Percentiles rank a stretch among this genome's conserved stretches.
Evolutionary conservation across 1,140 invertebrate species (phyloP).

Genomic region (Adoxophyes honmai): DNA sequence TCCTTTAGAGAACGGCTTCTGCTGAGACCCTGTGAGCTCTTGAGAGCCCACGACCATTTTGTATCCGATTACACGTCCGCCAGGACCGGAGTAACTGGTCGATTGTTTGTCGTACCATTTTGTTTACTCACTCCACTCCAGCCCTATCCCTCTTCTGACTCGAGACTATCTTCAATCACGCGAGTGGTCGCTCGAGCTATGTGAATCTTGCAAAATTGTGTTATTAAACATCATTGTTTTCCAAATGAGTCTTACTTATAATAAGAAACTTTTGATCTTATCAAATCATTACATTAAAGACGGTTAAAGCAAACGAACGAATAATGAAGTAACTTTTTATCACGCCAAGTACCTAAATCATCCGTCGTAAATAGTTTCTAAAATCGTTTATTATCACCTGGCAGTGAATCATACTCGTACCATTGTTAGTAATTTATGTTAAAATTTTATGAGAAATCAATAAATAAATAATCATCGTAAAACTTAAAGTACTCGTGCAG

Average conservation of each 20-base stretch:
- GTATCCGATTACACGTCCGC: conserved; percentile 61
- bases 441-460: conserved; percentile 52
- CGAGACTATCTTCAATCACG: conserved; percentile 49
- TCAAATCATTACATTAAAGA: no score
- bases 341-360: no score
- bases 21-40: conserved; percentile 35
- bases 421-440: conserved; percentile 36
- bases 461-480: conserved; percentile 47
- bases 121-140: conserved; percentile 47
- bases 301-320: no score
- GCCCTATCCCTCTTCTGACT: conserved; percentile 50
- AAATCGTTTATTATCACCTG: neutral
- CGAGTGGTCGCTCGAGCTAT: conserved; percentile 18
- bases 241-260: no score
- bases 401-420: neutral
- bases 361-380: neutral
- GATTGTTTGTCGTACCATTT: conserved; percentile 57
- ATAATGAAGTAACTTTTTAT: no score
- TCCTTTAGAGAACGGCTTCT: conserved; percentile 36
- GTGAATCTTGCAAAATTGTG: no score
- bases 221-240: no score
- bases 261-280: no score
- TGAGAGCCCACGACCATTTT: conserved; percentile 46
- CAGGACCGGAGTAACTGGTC: conserved; percentile 36
- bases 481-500: conserved; percentile 41